These are phyloP conservation scores for Phallusia fumigata DNA, from an alignment of 23 tunicate species.

Conservation along the genomic window DNA sequence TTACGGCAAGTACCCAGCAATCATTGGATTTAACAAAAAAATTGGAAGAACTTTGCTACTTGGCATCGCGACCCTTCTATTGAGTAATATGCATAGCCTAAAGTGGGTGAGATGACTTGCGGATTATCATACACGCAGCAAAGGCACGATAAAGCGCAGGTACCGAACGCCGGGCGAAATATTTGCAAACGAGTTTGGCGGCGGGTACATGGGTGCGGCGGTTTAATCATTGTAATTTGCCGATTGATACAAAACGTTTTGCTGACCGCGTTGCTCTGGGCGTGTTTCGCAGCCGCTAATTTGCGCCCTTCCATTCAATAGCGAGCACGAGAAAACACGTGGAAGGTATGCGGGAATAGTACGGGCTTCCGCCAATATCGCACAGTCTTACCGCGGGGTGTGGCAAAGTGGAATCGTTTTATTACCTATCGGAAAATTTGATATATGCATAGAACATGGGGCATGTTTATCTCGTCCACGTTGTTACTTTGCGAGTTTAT, in stretches of 20 bases:
- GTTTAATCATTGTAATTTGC: background rate
- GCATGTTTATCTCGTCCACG: too few relatives aligned
- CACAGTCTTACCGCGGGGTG: conserved; percentile 1
- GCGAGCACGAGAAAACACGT: background rate
- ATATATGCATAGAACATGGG: too few relatives aligned
- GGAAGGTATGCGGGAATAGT: background rate
- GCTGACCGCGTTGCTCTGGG: background rate
- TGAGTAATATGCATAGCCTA: background rate
- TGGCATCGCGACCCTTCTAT: background rate
- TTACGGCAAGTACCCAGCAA: background rate
- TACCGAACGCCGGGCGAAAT: background rate
- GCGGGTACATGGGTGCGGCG: background rate
- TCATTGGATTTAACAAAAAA: background rate
- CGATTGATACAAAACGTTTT: conserved; percentile 7
- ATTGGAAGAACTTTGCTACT: background rate
- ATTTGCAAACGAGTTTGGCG: background rate
- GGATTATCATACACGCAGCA: background rate
- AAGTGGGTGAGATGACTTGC: background rate
- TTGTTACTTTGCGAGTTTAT: too few relatives aligned
- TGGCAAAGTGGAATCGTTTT: background rate
- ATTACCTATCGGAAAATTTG: too few relatives aligned
- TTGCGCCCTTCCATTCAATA: background rate
- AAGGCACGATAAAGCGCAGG: background rate
- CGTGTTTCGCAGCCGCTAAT: background rate
- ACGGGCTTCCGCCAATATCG: background rate